Evolutionary conservation across 2,797 vertebrate species (phyloP).

Genomic region (Tolypeutes matacus): DNA sequence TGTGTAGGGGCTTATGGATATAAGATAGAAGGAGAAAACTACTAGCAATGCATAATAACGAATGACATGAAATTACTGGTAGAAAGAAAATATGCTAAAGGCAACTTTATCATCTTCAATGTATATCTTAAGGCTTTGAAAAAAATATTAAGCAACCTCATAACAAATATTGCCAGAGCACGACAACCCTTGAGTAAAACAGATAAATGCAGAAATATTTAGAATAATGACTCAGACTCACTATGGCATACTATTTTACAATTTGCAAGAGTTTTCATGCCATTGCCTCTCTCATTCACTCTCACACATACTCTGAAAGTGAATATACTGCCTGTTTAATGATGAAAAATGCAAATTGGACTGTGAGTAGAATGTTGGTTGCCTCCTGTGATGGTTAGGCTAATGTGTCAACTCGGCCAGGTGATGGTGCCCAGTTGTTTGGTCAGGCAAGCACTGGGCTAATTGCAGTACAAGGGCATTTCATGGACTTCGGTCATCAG

Average conservation of each 20-base stretch:
- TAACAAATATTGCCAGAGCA: not conserved
- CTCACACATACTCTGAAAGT: not conserved
- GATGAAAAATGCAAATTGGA: not conserved
- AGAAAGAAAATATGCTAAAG: not conserved
- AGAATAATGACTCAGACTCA: not conserved
- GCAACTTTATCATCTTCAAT: not conserved
- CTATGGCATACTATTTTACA: not conserved
- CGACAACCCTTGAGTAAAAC: not conserved
- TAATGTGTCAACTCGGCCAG: too few species aligned
- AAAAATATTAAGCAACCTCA: conserved; percentile 2
- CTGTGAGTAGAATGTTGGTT: not conserved
- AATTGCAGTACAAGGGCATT: too few species aligned
- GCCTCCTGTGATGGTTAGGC: too few species aligned
- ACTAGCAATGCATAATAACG: not conserved
- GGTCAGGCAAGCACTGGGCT: too few species aligned
- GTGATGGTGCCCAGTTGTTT: too few species aligned
- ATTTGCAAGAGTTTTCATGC: not conserved
- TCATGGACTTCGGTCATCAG: too few species aligned
- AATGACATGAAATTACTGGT: not conserved
- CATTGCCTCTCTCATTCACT: not conserved
- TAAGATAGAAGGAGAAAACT: not conserved
- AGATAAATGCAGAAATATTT: not conserved
- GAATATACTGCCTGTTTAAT: not conserved
- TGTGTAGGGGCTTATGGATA: not conserved
- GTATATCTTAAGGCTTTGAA: not conserved